A percentile compares a stretch with the other conserved stretches of the same genome.
Conservation (phyloP, 2,888 invertebrate genomes). For the Ectobius pallidus region DNA sequence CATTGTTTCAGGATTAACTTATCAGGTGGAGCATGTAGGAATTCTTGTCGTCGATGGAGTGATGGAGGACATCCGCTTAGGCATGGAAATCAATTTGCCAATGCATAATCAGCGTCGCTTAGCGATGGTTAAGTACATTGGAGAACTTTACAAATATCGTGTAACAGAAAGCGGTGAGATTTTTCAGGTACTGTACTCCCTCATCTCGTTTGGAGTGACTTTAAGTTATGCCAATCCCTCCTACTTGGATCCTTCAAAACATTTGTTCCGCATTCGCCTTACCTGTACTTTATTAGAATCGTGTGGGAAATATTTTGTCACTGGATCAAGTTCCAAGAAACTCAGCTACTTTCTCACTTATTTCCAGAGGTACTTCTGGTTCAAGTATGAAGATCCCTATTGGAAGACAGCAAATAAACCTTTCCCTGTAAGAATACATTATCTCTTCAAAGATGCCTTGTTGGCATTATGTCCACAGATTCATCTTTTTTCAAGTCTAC, state of each 20-base stretch:
- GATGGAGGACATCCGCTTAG: constrained; percentile 91
- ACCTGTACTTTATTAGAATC: constrained; percentile 91
- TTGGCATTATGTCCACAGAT: constrained; percentile 81
- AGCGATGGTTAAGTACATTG: constrained; percentile 93
- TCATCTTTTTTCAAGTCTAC: constrained; percentile 73
- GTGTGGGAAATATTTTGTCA: constrained; percentile 93
- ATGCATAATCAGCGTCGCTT: constrained; percentile 92
- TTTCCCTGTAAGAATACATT: constrained; percentile 88
- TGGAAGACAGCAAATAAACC: constrained; percentile 72
- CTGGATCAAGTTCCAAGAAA: constrained; percentile 85
- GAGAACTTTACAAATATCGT: constrained; percentile 96
- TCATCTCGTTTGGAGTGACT: constrained; percentile 90
- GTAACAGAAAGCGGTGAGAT: constrained; percentile 91
- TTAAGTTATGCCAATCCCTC: constrained; percentile 71
- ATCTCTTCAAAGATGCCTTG: constrained; percentile 86
- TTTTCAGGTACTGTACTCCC: constrained; percentile 82
- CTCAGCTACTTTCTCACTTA: constrained; percentile 91
- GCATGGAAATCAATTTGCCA: constrained; percentile 84
- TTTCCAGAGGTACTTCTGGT: constrained; percentile 72
- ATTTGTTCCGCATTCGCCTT: constrained; percentile 86
- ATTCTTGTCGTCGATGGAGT: constrained; percentile 87
- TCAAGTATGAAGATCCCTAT: constrained; percentile 76
- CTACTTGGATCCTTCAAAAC: constrained; percentile 83
- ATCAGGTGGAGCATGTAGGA: constrained; percentile 82
- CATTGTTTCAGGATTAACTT: constrained; percentile 86